Base-by-base conservation (phyloP, 2,888 invertebrate genomes). In the Drosophila cracens region DNA sequence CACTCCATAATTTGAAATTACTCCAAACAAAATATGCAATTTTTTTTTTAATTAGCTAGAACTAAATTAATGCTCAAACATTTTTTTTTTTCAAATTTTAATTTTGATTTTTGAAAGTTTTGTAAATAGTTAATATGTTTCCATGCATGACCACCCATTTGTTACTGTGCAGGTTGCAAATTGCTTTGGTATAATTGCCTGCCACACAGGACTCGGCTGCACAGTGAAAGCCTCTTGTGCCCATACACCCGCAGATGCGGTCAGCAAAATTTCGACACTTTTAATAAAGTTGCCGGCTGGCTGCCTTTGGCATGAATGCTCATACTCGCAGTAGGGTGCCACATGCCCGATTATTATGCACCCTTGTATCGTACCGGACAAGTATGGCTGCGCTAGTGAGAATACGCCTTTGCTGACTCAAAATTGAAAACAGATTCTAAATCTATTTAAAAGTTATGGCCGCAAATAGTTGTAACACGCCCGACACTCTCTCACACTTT, bases 391-490 rank as follows among this genome's bases (percentile, higher is more conserved):
- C 27, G 16, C 10, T 13, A 33, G 6, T 31, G 21, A 2, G 40
- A 31, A 43, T 31, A 57, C 40, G 40, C 40, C n/a, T n/a, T 8
- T 38, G 36, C 25, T 54, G 34, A 34, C 21, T 21, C 40, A 63
- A 79, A 79, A 82, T 70, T 67, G 69, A 69, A 76, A 81, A 82
- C 82, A 79, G 80, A 79, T 82, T 82, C 70, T 57, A 79, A 81
- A 79, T 79, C 81, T 79, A 81, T 81, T 81, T 79, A 81, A 81
- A 81, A 79, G 82, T 81, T 82, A 81, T 70, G 73, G 63, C 81
- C 82, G 63, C 81, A 81, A 82, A 79, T 82, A 82, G 82, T 81
- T 82, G 73, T 60, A 70, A 64, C 21, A 57, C 29, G 40, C 60
- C 25, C 36, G 51, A 65, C 65, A 29, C 18, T 21, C 52, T 16